Percentiles rank a stretch among this genome's conserved stretches.
phyloP scores from a whole-genome alignment of 2,797 vertebrate genomes.

The Sebastolobus altivelis region DNA sequence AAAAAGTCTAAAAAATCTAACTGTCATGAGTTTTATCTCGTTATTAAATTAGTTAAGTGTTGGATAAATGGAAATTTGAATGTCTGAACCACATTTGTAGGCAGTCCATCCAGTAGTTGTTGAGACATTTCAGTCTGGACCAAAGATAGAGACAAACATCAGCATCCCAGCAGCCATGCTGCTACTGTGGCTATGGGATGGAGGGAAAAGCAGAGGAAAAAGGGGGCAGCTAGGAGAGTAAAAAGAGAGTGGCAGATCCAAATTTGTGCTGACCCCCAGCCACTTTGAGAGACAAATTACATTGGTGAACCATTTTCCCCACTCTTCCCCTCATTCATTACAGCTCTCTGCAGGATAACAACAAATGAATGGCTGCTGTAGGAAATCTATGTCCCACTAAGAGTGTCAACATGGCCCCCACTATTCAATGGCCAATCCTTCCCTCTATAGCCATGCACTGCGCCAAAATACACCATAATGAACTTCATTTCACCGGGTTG shows the following conservation, averaged over 20 bases:
- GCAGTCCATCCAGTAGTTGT: neutral
- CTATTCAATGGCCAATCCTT: slow-evolving; percentile 31
- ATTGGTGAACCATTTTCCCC: slow-evolving; percentile 40
- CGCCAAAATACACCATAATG: slow-evolving; percentile 42
- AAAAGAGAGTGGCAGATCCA: slow-evolving; percentile 31
- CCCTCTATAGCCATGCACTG: slow-evolving; percentile 5
- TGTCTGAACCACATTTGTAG: neutral
- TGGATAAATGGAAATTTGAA: neutral
- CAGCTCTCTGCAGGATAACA: slow-evolving; percentile 52
- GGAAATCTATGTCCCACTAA: slow-evolving; percentile 64
- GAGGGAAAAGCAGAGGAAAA: neutral
- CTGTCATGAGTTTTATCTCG: neutral
- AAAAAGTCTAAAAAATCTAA: neutral
- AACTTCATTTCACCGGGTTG: slow-evolving; percentile 23
- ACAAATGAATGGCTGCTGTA: slow-evolving; percentile 59
- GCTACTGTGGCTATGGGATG: neutral
- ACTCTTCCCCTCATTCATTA: slow-evolving; percentile 58
- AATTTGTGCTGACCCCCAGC: slow-evolving; percentile 46
- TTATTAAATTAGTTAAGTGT: neutral
- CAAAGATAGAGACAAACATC: neutral
- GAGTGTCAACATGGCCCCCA: slow-evolving; percentile 55
- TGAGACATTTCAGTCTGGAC: neutral
- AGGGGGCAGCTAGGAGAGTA: neutral
- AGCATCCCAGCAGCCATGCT: neutral
- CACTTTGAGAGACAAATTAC: slow-evolving; percentile 62